phyloP scores from a whole-genome alignment of 2,888 invertebrate species.

The Steinernema scapterisci region DNA sequence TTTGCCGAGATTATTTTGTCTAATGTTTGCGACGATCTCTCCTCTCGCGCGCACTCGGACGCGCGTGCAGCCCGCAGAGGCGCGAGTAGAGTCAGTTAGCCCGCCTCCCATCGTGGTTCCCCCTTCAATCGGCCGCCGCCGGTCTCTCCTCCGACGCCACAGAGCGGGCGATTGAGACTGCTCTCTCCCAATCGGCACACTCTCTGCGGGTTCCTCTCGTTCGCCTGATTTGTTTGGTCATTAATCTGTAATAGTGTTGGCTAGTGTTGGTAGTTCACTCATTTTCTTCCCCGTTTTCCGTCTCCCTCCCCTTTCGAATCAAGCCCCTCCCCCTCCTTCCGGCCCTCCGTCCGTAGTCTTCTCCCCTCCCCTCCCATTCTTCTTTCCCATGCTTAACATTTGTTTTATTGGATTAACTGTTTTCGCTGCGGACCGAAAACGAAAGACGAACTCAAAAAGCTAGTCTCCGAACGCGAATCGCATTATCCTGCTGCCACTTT shows the following conservation, averaged over 20 bases:
- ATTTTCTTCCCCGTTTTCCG: not conserved
- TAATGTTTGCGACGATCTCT: conserved; percentile 28
- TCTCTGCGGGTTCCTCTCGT: conserved; percentile 8
- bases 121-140: conserved; percentile 27
- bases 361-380: too few species aligned
- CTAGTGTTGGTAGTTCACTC: conserved; percentile 27
- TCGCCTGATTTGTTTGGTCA: conserved; percentile 27
- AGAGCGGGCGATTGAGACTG: not conserved
- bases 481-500: conserved; percentile 3
- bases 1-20: not conserved
- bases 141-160: conserved; percentile 6
- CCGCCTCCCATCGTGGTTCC: conserved; percentile 25
- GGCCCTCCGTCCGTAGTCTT: too few species aligned
- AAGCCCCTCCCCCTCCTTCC: too few species aligned
- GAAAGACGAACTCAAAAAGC: conserved; percentile 20
- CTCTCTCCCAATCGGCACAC: conserved; percentile 23
- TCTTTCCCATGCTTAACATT: conserved; percentile 12
- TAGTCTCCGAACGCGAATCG: conserved; percentile 22
- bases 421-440: not conserved
- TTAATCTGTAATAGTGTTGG: conserved; percentile 27
- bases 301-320: too few species aligned
- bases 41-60: conserved; percentile 25
- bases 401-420: conserved; percentile 24
- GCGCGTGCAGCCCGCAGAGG: conserved; percentile 27
- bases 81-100: conserved; percentile 21